Conservation (phyloP, 1,140 invertebrate species). For the Bathynomus jamesi region DNA sequence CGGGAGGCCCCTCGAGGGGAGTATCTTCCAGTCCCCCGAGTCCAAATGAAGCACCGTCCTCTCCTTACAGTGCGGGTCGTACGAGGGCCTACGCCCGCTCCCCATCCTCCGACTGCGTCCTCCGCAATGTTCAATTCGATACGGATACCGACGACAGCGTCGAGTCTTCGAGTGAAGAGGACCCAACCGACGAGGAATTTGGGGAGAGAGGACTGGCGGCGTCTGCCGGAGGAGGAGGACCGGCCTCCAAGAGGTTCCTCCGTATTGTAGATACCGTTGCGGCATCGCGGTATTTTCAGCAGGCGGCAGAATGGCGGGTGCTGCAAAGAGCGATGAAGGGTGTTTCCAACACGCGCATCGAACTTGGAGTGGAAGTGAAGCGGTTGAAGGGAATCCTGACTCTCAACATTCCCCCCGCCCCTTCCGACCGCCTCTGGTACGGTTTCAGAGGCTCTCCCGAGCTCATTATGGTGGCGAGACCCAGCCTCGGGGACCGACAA, state of each 20-base stretch:
- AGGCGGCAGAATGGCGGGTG: conserved; percentile 52
- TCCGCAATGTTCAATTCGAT: conserved; percentile 56
- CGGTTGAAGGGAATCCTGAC: conserved; percentile 71
- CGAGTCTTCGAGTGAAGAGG: conserved; percentile 81
- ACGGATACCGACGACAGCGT: conserved; percentile 86
- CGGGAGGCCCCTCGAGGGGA: background rate
- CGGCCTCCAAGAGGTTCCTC: conserved; percentile 20
- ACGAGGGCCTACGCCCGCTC: conserved; percentile 20
- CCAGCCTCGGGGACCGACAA: conserved; percentile 74
- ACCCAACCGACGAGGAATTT: conserved; percentile 41
- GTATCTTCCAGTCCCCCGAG: conserved; percentile 8
- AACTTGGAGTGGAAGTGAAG: conserved; percentile 78
- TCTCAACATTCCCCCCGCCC: conserved; percentile 89
- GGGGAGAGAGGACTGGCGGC: no score
- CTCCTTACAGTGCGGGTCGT: background rate
- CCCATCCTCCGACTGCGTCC: conserved; percentile 25
- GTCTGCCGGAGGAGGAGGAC: conserved; percentile 31
- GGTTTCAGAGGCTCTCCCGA: conserved; percentile 60
- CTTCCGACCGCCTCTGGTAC: conserved; percentile 85
- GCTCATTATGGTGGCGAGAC: conserved; percentile 70
- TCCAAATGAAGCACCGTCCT: conserved; percentile 11
- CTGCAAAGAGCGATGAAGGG: conserved; percentile 48
- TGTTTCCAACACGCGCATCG: conserved; percentile 85
- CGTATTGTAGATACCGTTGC: conserved; percentile 32
- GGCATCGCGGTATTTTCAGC: conserved; percentile 82